Conservation (phyloP, 2,797 vertebrate genomes). For the Urophycis tenuis region DNA sequence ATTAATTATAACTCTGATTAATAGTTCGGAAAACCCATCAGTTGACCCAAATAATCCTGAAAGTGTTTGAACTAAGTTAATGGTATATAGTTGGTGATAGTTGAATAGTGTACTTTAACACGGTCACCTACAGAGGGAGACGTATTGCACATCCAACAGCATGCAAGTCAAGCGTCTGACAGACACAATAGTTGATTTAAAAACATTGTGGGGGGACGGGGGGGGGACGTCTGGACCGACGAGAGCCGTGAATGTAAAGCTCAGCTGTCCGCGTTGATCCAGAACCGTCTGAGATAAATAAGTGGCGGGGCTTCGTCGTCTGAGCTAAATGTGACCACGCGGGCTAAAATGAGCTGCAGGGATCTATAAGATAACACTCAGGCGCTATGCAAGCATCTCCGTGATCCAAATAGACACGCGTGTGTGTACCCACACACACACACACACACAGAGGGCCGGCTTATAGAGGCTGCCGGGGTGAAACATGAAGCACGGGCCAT, state of each 20-base stretch:
- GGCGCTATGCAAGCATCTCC: conserved; percentile 13
- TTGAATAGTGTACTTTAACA: not conserved
- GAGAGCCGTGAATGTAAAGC: conserved; percentile 48
- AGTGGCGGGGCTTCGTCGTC: conserved; percentile 38
- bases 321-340: conserved; percentile 40
- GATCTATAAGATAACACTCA: conserved; percentile 13
- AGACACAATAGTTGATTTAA: conserved; percentile 23
- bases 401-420: not conserved
- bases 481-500: not conserved
- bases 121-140: conserved; percentile 62
- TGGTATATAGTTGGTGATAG: not conserved
- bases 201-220: conserved; percentile 45
- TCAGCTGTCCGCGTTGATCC: conserved; percentile 52
- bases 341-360: conserved; percentile 33
- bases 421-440: too few relatives aligned
- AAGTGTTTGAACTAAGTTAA: not conserved
- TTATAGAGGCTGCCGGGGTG: not conserved
- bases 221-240: conserved; percentile 25
- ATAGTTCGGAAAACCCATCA: not conserved
- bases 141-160: conserved; percentile 13
- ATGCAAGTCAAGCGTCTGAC: conserved; percentile 20
- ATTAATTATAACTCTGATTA: not conserved
- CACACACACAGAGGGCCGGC: not conserved
- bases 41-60: not conserved
- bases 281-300: conserved; percentile 49